Evolutionary conservation across 2,113 vertebrate species (phyloP), one percentile per base, ranked within the genome.

Genomic region (Cavia porcellus): DNA sequence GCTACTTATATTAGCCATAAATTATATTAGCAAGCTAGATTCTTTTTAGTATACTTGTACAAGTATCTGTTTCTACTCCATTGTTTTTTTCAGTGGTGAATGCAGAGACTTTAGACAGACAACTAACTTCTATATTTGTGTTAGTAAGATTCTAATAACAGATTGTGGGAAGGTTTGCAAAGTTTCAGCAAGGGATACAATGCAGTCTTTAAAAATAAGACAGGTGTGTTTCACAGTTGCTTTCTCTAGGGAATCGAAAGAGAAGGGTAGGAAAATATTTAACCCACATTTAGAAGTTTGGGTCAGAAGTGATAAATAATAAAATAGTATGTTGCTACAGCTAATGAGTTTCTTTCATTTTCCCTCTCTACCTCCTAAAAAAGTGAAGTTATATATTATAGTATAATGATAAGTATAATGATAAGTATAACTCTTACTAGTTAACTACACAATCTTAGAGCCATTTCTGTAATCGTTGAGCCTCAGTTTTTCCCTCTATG

Each of bases 1-100:
- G 85, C 42, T 75, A 15, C 50, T 55, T 66, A 52, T 14, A 57
- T 87, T 90, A 95, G 28, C 57, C 70, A 42, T 68, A 62, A 82
- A 90, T 89, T 96, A 87, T 57, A 88, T 94, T 79, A 81, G 35
- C 59, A 82, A 42, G 28, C 38, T 87, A 50, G 35, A 81, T 96
- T 87, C n/a, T 94, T 90, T 95, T 84, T 11, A 59, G n/a, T 28
- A 42, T 45, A 32, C 11, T 79, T 89, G 9, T 77, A 42, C 81
- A 77, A 82, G 38, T 70, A 4, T 42, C 38, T 92, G 70, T 82
- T 92, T 94, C 50, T 45, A 74, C n/a, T 42, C 64, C 61, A 55
- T 77, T 47, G 35, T 75, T 68, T 57, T 32, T 93, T 90, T 90
- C 47, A 68, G 2, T 93, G 32, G 13, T 95, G 30, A 93, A 84